Percentiles rank a stretch among this genome's conserved stretches.
These are phyloP conservation scores for Zelostemma sp. DNA, from an alignment of 1,140 invertebrate species.

Conservation along the genomic window DNA sequence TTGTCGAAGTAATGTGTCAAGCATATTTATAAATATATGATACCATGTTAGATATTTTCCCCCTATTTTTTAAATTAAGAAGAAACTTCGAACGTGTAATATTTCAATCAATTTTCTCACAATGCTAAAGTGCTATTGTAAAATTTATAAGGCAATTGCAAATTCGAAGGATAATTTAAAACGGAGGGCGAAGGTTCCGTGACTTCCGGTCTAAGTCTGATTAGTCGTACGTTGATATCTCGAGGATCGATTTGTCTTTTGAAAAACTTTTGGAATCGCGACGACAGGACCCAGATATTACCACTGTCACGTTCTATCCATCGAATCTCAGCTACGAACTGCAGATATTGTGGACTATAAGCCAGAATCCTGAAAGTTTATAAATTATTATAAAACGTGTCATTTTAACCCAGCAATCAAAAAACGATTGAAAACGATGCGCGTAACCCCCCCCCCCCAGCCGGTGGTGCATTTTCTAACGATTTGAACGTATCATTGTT, in stretches of 20 bases:
- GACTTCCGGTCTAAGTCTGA: conserved; percentile 65
- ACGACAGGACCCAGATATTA: conserved; percentile 78
- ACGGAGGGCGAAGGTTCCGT: conserved; percentile 1
- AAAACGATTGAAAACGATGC: not conserved
- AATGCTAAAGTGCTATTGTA: not conserved
- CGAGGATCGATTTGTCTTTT: conserved; percentile 71
- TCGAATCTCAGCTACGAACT: conserved; percentile 81
- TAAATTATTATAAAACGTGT: conserved; percentile 11
- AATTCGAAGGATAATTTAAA: not conserved
- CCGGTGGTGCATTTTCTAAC: too few species aligned
- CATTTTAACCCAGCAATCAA: not conserved
- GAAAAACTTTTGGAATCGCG: conserved; percentile 85
- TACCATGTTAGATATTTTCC: too few species aligned
- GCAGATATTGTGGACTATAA: conserved; percentile 77
- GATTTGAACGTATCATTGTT: too few species aligned
- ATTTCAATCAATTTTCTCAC: too few species aligned
- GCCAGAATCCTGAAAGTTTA: conserved; percentile 74
- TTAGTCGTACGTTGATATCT: conserved; percentile 76
- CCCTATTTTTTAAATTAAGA: too few species aligned
- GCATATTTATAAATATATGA: too few species aligned
- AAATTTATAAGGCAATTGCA: not conserved
- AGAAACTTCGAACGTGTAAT: too few species aligned
- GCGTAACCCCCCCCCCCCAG: not conserved
- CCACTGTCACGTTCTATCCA: conserved; percentile 76
- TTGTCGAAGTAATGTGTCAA: too few species aligned